Percentiles rank a stretch among this genome's conserved stretches.
Evolutionary conservation across 2,113 vertebrate species (phyloP).

Genomic region (Limanda limanda): DNA sequence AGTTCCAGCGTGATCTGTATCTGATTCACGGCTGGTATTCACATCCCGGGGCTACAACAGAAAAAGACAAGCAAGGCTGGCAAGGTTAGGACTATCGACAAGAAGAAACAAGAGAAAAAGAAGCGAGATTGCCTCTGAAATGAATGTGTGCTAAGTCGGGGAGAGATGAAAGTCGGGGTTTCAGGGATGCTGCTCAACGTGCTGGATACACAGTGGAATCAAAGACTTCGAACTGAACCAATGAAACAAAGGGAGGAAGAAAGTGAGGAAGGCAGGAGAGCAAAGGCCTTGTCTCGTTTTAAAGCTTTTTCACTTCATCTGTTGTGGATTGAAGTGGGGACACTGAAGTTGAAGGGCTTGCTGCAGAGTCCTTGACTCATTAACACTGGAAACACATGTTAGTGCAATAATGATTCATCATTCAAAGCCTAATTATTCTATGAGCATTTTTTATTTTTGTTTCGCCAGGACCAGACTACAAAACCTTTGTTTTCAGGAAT

Average conservation of each 20-base stretch:
- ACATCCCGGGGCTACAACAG: constrained; percentile 28
- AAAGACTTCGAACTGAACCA: constrained; percentile 32
- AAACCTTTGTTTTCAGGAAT: not conserved
- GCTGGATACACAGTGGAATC: constrained; percentile 43
- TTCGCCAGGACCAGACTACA: not conserved
- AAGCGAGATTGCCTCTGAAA: constrained; percentile 33
- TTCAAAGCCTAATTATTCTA: not conserved
- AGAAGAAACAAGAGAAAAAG: constrained; percentile 15
- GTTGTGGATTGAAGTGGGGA: constrained; percentile 9
- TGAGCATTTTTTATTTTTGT: not conserved
- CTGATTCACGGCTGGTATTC: constrained; percentile 37
- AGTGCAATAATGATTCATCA: constrained; percentile 6
- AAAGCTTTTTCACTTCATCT: constrained; percentile 4
- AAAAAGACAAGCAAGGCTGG: constrained; percentile 9
- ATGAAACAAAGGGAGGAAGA: constrained; percentile 25
- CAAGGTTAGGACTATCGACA: constrained; percentile 33
- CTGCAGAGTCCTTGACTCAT: constrained; percentile 18
- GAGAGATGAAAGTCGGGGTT: constrained; percentile 51
- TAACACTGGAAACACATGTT: constrained; percentile 36
- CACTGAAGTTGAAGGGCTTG: constrained; percentile 20
- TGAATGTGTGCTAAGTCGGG: constrained; percentile 24
- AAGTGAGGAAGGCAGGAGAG: not conserved
- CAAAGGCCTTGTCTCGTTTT: constrained; percentile 13
- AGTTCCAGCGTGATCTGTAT: constrained; percentile 18
- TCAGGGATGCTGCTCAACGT: constrained; percentile 18